Evolutionary conservation across 1,140 invertebrate genomes (phyloP).

Genomic region (Trichoplusia ni): DNA sequence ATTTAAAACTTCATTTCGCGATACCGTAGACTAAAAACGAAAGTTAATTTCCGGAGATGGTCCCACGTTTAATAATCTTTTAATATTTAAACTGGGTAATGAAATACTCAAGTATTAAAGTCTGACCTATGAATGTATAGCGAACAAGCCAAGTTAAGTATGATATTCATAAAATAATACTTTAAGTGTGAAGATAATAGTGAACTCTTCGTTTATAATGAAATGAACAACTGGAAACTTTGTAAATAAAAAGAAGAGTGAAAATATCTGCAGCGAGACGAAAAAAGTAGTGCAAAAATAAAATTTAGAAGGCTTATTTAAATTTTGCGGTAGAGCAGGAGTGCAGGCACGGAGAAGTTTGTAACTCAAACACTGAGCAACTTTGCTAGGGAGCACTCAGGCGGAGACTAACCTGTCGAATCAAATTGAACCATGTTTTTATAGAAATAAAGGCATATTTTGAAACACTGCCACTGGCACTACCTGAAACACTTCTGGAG

Average conservation of each 20-base stretch:
- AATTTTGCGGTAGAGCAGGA: not conserved
- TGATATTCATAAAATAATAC: too few species aligned
- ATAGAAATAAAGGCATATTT: too few species aligned
- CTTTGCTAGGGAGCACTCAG: not conserved
- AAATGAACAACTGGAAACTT: too few species aligned
- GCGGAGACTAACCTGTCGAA: not conserved
- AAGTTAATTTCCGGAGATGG: not conserved
- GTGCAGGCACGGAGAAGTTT: not conserved
- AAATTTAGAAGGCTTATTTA: not conserved
- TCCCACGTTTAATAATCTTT: not conserved
- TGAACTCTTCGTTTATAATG: too few species aligned
- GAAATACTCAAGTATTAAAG: not conserved
- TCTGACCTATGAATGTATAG: too few species aligned
- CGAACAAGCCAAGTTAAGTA: too few species aligned
- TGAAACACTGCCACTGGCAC: too few species aligned
- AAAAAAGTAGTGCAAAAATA: not conserved
- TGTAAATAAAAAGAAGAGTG: too few species aligned
- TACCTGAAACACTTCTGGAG: too few species aligned
- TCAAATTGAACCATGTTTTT: conserved; percentile 8
- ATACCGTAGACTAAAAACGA: not conserved
- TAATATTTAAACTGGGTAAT: not conserved
- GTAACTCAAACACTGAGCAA: conserved; percentile 1
- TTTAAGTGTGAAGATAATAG: too few species aligned
- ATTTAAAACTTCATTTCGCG: not conserved
- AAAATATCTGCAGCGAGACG: too few species aligned